Conservation (phyloP, 2,797 vertebrate species). For the Sebastes alutus region DNA sequence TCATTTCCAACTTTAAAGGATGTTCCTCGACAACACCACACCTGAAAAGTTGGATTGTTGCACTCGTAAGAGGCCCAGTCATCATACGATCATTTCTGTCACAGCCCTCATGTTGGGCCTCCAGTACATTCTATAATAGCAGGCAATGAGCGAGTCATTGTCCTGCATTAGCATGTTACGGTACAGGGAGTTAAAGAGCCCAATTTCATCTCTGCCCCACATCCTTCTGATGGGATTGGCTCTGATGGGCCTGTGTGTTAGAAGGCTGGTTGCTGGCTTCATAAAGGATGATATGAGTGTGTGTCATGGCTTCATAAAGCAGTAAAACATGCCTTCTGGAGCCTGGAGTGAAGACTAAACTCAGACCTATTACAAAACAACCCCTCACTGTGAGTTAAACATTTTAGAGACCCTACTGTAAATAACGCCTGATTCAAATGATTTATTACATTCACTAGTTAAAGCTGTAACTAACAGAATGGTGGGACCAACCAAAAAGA, state of each 20-base stretch:
- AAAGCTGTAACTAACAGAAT: neutral
- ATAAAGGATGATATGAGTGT: constrained; percentile 70
- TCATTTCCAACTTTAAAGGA: constrained; percentile 65
- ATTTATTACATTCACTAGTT: neutral
- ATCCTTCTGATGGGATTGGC: constrained; percentile 64
- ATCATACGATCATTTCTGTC: constrained; percentile 53
- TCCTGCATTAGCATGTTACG: constrained; percentile 77
- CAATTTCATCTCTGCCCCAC: constrained; percentile 70
- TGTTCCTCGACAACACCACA: constrained; percentile 18
- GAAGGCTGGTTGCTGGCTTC: constrained; percentile 61
- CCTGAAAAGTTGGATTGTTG: constrained; percentile 27
- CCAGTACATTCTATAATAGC: constrained; percentile 61
- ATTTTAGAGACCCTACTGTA: neutral
- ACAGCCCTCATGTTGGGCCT: constrained; percentile 57
- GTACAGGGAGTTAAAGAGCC: constrained; percentile 72
- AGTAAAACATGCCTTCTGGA: constrained; percentile 63
- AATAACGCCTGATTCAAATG: neutral
- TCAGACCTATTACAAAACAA: constrained; percentile 46
- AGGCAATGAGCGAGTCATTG: constrained; percentile 75
- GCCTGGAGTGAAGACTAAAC: constrained; percentile 47
- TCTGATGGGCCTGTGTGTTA: constrained; percentile 66
- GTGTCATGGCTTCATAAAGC: constrained; percentile 55
- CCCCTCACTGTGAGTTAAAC: constrained; percentile 13
- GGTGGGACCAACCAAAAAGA: neutral
- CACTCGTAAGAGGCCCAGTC: neutral